These are phyloP conservation scores for Haemorhous mexicanus DNA, from an alignment of 2,113 vertebrate genomes.

Conservation along the genomic window DNA sequence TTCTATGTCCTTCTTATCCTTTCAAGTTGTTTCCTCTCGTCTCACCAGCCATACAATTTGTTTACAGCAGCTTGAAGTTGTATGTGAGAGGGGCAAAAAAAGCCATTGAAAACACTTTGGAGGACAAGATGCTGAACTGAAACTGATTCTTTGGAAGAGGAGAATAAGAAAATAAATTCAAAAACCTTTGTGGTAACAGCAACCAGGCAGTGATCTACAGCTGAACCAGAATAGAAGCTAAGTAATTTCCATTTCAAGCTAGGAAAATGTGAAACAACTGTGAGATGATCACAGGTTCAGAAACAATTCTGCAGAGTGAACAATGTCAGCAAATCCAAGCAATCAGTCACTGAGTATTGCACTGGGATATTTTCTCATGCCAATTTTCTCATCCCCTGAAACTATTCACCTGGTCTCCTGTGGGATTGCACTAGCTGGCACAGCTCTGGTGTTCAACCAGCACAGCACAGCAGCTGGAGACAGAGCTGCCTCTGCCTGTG, in stretches of 20 bases:
- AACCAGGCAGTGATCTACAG: background rate
- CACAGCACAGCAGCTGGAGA: background rate
- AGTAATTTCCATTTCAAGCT: background rate
- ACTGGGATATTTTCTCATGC: background rate
- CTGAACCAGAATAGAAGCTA: background rate
- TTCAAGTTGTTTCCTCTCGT: background rate
- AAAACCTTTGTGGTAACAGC: background rate
- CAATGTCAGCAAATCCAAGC: background rate
- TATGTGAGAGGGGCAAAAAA: background rate
- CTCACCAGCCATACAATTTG: background rate
- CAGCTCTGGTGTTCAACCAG: background rate
- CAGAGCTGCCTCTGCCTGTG: background rate
- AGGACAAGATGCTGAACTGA: background rate
- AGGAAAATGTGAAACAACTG: background rate
- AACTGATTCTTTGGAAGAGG: rapidly evolving
- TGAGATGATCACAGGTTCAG: background rate
- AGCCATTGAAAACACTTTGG: background rate
- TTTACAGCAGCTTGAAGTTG: background rate
- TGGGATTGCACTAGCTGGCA: background rate
- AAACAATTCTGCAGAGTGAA: background rate
- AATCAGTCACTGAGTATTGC: background rate
- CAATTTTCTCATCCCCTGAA: background rate
- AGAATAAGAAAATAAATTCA: background rate
- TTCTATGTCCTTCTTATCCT: background rate
- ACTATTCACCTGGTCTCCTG: background rate